Conservation (phyloP, 2,797 vertebrate species). For the Melopsittacus undulatus region DNA sequence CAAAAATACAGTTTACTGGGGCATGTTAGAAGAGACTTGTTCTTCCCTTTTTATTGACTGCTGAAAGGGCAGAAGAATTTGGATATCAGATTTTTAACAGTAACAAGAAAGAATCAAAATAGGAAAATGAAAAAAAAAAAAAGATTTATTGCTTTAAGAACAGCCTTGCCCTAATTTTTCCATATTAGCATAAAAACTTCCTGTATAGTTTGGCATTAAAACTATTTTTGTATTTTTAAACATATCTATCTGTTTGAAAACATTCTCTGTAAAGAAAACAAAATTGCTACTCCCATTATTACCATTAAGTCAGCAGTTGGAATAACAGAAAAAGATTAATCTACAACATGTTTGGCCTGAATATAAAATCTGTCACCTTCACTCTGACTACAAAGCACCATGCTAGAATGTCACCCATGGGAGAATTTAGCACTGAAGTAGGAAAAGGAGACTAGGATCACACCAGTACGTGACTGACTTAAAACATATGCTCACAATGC, state of each 20-base stretch:
- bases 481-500: neutral
- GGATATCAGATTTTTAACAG: neutral
- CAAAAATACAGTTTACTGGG: neutral
- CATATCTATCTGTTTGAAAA: conserved; percentile 12
- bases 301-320: neutral
- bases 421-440: neutral
- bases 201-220: conserved; percentile 31
- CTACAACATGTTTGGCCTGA: neutral
- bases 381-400: neutral
- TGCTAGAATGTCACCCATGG: neutral
- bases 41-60: neutral
- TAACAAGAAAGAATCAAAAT: neutral
- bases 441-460: neutral
- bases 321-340: neutral
- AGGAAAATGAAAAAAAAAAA: neutral
- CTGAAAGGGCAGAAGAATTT: neutral
- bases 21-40: neutral
- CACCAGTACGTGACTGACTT: neutral
- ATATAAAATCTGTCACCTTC: neutral
- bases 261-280: neutral
- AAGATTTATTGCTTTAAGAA: neutral
- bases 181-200: neutral
- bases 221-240: neutral
- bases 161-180: neutral
- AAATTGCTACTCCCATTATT: neutral